Evolutionary conservation across 1,140 invertebrate genomes (phyloP), one percentile per base, ranked within the genome.

Genomic region (Drosophila leontia): DNA sequence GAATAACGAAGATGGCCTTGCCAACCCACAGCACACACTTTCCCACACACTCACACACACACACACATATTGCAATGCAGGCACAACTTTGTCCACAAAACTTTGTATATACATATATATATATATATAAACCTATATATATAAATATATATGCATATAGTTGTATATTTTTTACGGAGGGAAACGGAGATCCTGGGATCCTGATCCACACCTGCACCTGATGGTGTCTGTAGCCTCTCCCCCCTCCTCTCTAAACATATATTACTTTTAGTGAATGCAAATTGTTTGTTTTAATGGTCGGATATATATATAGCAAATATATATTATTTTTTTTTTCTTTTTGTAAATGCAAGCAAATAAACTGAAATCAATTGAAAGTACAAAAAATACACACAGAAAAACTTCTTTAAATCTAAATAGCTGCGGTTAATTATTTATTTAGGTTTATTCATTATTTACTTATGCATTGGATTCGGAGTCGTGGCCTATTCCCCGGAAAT

Each of bases 231-330:
- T 6, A 37, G 51, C 15, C 34, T 37, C 51, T 23, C 23, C 42
- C 17, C 51, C 5, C 51, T 6, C 34, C 26, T 50, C 9, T 39
- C 37, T 39, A 34, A 29, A 48, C 26, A 48, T 48, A 47, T 80
- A 45, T 63, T 48, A 58, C 41, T 58, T 45, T 65, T 59, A 60
- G 59, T 61, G n/a, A 44, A 61, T 44, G 45, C 57, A 59, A 65
- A 65, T 75, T 48, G 41, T 78, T 84, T 84, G 72, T 85, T 84
- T 55, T 84, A 56, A 72, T 68, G 78, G 48, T 70, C 78, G 45
- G 62, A 35, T 51, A 59, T 45, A 59, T 41, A 55, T 12, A 57
- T 26, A 56, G 12, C 19, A 55, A 37, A 56, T 56, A 37, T 17
- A 58, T 58, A 26, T 41, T 26, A 23, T 29, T 13, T 56, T 23